These are phyloP conservation scores for Poecilia latipinna DNA, from an alignment of 2,113 vertebrate species.

Conservation along the genomic window DNA sequence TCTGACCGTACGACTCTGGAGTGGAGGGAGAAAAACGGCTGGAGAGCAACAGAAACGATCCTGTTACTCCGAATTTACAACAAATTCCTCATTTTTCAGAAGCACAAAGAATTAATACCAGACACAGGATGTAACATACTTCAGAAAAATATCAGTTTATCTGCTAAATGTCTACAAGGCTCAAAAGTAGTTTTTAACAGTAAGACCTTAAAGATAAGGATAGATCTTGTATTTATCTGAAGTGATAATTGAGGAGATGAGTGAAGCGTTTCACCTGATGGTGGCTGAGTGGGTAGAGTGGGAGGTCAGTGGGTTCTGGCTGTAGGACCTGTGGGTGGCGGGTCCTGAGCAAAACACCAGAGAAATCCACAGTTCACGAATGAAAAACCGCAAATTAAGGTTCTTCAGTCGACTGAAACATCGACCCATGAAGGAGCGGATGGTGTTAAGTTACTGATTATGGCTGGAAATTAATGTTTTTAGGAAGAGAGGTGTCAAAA, in stretches of 20 bases:
- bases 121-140: background rate
- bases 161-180: no score
- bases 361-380: conserved; percentile 3
- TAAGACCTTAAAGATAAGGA: no score
- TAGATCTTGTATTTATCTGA: no score
- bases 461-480: no score
- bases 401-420: no score
- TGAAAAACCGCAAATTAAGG: background rate
- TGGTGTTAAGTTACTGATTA: no score
- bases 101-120: background rate
- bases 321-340: conserved; percentile 69
- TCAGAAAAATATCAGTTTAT: background rate
- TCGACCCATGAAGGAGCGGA: no score
- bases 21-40: conserved; percentile 56
- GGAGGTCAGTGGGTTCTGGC: conserved; percentile 58
- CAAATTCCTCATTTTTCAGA: background rate
- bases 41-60: conserved; percentile 3
- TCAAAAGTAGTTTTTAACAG: no score
- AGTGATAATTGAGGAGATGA: no score
- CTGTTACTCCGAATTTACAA: background rate
- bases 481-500: no score
- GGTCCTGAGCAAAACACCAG: conserved; percentile 70
- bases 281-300: conserved; percentile 57
- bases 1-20: conserved; percentile 35
- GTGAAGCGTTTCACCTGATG: conserved; percentile 76